Evolutionary conservation across 1,140 invertebrate species (phyloP), one percentile per base, ranked within the genome.

Genomic region (Macrosteles quadrilineatus): DNA sequence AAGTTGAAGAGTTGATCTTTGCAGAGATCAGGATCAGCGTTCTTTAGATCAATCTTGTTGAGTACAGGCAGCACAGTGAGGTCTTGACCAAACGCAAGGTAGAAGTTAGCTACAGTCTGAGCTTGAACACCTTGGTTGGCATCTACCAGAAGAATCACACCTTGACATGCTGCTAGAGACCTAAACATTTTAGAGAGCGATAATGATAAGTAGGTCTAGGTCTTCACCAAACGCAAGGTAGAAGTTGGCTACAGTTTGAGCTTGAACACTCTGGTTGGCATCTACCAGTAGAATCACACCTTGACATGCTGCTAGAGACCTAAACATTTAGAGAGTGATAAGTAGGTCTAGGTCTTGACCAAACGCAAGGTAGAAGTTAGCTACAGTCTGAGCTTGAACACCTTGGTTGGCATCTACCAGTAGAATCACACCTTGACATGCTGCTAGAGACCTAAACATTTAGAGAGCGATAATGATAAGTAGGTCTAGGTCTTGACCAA

Each of bases 241-340:
- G 81, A 96, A 98, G 76, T 99, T 98, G 11, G 97, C 96, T 14
- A 99, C 93, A 1, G 97, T 99, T 81, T 99, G 98, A 1, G 97
- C 97, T 84, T 99, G 96, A 40, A 99, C 90, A 17, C 95, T 95
- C 80, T 98, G 93, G 83, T 98, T 98, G 2, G 97, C 96, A 85
- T 99, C 98, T 0, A 99, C 93, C 27, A 99, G 79, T 9, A 99
- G 81, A 72, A 99, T 87, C 4, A 97, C 97, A 1, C 97, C 97
- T 86, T 98, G 93, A 80, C 96, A 98, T 27, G 95, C 95, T 71
- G 89, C 85, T 71, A 99, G 83, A 36, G 95, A 97, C 53, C 92
- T 83, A 21, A 31, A 30, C 19, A 59, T n/a, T n/a, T n/a, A 17
- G 32, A 36, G 14, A 36, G 4, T 36, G 4, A 36, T 36, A 4